Conservation (phyloP, 2,888 invertebrate species). For the Ichneumon xanthorius region DNA sequence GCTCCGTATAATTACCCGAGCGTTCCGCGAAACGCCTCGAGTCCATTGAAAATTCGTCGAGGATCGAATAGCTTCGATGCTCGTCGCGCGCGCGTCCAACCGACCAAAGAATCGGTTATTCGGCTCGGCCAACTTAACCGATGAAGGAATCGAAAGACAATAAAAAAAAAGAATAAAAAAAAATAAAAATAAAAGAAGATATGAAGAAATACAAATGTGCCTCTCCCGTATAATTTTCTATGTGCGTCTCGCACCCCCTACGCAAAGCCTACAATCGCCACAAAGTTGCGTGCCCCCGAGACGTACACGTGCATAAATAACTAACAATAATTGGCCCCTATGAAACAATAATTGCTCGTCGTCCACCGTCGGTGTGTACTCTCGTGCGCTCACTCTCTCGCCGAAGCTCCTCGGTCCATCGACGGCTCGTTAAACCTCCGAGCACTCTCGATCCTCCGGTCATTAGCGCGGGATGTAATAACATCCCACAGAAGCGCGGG, state of each 20-base stretch:
- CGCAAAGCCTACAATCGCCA: constrained; percentile 23
- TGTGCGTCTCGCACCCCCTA: background rate
- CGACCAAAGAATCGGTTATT: constrained; percentile 43
- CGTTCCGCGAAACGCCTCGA: constrained; percentile 66
- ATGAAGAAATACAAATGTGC: constrained; percentile 50
- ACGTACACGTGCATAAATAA: constrained; percentile 67
- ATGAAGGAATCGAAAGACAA: constrained; percentile 31
- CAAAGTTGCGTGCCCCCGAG: constrained; percentile 59
- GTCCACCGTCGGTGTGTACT: constrained; percentile 41
- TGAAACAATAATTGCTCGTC: constrained; percentile 70
- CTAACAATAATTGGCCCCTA: constrained; percentile 69
- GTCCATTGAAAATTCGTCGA: constrained; percentile 66
- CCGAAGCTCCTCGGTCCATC: constrained; percentile 59
- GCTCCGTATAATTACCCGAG: constrained; percentile 61
- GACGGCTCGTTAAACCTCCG: constrained; percentile 68
- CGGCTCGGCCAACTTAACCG: constrained; percentile 9
- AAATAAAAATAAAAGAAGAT: too few species aligned
- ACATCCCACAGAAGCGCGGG: constrained; percentile 57
- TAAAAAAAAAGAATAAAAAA: constrained; percentile 34
- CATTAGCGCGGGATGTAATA: constrained; percentile 68
- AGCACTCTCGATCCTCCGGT: constrained; percentile 67
- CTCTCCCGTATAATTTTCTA: constrained; percentile 27
- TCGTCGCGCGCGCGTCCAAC: constrained; percentile 10
- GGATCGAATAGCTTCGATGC: constrained; percentile 61
- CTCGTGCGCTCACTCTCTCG: constrained; percentile 20